Percentiles rank a stretch among this genome's conserved stretches.
phyloP scores from a whole-genome alignment of 1,140 invertebrate species.

The Drosophila tsacasi region DNA sequence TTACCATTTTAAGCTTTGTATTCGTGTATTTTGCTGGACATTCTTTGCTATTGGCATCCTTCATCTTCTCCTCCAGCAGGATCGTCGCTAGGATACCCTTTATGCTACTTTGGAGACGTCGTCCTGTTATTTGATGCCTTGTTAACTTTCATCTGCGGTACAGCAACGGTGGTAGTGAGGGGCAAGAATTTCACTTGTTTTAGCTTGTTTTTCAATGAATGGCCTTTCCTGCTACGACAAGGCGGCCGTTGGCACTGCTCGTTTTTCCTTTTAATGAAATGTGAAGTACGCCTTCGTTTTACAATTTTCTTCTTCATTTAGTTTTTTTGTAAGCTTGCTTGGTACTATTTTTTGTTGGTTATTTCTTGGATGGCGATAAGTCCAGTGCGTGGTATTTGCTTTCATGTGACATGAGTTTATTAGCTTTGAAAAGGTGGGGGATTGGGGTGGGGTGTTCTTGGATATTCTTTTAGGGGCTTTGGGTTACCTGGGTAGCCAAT shows the following conservation, averaged over 20 bases:
- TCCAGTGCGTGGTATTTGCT: constrained; percentile 62
- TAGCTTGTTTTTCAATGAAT: constrained; percentile 69
- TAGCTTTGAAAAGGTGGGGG: constrained; percentile 61
- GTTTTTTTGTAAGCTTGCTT: constrained; percentile 35
- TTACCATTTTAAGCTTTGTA: constrained; percentile 60
- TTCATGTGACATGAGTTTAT: constrained; percentile 75
- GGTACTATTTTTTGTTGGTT: constrained; percentile 46
- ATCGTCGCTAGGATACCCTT: constrained; percentile 80
- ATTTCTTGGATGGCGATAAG: constrained; percentile 41
- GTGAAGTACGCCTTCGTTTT: constrained; percentile 75
- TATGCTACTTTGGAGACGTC: constrained; percentile 59
- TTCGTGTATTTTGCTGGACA: constrained; percentile 53
- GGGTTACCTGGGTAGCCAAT: constrained; percentile 59
- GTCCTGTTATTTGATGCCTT: constrained; percentile 76
- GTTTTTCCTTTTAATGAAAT: constrained; percentile 74
- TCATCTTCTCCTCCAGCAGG: constrained; percentile 38
- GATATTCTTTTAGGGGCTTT: constrained; percentile 31
- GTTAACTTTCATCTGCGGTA: constrained; percentile 71
- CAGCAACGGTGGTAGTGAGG: constrained; percentile 15
- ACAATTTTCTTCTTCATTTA: constrained; percentile 42
- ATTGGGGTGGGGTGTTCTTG: constrained; percentile 9
- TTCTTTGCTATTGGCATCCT: constrained; percentile 40
- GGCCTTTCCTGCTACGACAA: constrained; percentile 54
- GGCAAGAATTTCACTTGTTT: constrained; percentile 69
- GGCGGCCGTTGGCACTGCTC: constrained; percentile 57